Conservation (phyloP, 2,113 vertebrate species). For the Hystrix cristata region DNA sequence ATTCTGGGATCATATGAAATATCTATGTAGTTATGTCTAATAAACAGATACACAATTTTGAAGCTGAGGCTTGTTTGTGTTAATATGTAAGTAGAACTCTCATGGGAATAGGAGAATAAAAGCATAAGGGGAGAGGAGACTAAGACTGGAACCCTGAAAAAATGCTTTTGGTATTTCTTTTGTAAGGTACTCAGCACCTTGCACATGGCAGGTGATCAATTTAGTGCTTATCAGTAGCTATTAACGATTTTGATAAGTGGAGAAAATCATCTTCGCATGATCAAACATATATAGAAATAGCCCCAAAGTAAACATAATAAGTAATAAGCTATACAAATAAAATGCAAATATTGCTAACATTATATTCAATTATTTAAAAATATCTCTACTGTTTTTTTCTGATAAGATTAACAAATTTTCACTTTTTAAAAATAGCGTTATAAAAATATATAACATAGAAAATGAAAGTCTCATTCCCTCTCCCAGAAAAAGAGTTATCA, state of each 20-base stretch:
- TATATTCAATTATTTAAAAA: conserved; percentile 35
- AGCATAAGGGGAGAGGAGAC: neutral
- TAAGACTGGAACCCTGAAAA: neutral
- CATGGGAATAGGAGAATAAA: neutral
- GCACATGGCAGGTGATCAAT: neutral
- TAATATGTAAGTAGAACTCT: neutral
- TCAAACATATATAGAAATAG: conserved; percentile 4
- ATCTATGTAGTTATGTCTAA: neutral
- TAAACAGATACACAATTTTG: neutral
- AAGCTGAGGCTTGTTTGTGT: neutral
- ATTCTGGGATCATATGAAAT: neutral
- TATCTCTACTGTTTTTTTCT: neutral
- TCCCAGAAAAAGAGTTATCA: neutral
- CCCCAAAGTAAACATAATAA: conserved; percentile 29
- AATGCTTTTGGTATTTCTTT: neutral
- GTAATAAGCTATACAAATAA: neutral
- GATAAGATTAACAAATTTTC: neutral
- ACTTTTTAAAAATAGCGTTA: neutral
- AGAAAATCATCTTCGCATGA: conserved; percentile 24
- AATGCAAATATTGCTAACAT: conserved; percentile 7
- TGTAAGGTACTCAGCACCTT: neutral
- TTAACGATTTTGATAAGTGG: neutral
- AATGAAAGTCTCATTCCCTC: neutral
- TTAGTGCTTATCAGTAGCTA: neutral
- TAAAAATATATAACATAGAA: conserved; percentile 32